Base-by-base conservation (phyloP, 2,797 vertebrate genomes). In the Coendou prehensilis region DNA sequence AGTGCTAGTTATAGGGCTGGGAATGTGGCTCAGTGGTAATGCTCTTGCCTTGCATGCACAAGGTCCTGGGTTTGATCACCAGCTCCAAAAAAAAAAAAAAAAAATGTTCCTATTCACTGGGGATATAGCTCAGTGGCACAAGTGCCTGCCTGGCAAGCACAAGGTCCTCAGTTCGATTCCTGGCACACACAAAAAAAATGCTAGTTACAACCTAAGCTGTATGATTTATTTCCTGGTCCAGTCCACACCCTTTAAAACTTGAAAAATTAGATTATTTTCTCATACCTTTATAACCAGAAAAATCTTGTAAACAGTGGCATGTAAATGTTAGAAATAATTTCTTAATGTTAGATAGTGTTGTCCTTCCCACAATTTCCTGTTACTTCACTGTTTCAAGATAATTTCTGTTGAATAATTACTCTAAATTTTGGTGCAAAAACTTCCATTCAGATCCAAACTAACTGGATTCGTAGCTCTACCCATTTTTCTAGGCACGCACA, bases 371-470 rank as follows among this genome's bases (percentile, higher is more conserved):
- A 41, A 7, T 28, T 86, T 56, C 26, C 11, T 88, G 75, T 89
- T 86, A 20, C 13, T 30, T 67, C 33, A 28, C 85, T 69, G 69
- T 1, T 82, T 33, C 45, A 30, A 23, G 13, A 13, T 91, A 61
- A 91, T 63, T 89, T 92, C 83, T 91, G 20, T 85, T 73, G 28
- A 92, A 83, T 89, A 71, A 75, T 86, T 69, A 7, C 63, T 87
- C 52, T 81, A 80, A 22, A 50, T 86, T 73, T 95, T 54, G 54
- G 26, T 83, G 93, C 94, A 89, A 81, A 59, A 94, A 90, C 82
- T 93, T 90, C n/a, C 61, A 59, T 61, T 91, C 50, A 84, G 64
- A 91, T 54, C n/a, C 11, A 61, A 11, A 50, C 93, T 94, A 84
- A 93, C 94, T 50, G 57, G 47, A 93, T 90, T 90, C 14, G 83